phyloP scores from a whole-genome alignment of 23 tunicate genomes.

The Clavelina lepadiformis region DNA sequence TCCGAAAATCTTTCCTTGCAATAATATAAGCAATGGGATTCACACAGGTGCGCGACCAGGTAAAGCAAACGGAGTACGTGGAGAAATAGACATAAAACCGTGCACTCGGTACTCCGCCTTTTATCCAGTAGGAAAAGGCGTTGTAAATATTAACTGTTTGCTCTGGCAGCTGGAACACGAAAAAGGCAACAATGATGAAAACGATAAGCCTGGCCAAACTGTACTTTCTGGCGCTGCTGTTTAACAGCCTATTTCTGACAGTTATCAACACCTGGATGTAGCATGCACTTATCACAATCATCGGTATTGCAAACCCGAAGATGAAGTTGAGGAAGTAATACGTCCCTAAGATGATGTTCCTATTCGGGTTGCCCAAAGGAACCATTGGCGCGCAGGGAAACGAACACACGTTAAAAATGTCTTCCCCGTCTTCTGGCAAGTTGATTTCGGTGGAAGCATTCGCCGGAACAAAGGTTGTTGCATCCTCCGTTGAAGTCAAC shows the following conservation, averaged over 20 bases:
- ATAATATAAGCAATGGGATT: conserved; percentile 82
- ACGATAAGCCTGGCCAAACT: conserved; percentile 68
- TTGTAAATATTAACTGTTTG: conserved; percentile 53
- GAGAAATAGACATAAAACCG: conserved; percentile 23
- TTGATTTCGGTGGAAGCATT: no score
- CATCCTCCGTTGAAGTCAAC: no score
- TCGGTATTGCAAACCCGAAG: conserved; percentile 61
- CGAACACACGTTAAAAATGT: no score
- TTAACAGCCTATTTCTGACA: conserved; percentile 56
- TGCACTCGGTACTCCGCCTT: conserved; percentile 16
- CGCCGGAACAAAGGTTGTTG: no score
- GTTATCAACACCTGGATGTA: conserved; percentile 58
- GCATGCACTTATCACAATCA: conserved; percentile 54
- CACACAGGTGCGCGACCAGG: conserved; percentile 80
- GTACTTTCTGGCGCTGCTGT: conserved; percentile 65
- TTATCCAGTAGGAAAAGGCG: conserved; percentile 71
- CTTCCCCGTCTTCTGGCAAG: no score
- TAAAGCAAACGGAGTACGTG: conserved; percentile 56
- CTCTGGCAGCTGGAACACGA: conserved; percentile 66
- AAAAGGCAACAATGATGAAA: conserved; percentile 58
- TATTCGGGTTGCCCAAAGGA: no score
- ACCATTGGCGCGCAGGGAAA: no score
- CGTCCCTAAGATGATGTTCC: conserved; percentile 27
- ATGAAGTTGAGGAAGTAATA: conserved; percentile 32
- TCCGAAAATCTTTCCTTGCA: conserved; percentile 72